Evolutionary conservation across 2,113 vertebrate genomes (phyloP).

Genomic region (Xenus cinereus): DNA sequence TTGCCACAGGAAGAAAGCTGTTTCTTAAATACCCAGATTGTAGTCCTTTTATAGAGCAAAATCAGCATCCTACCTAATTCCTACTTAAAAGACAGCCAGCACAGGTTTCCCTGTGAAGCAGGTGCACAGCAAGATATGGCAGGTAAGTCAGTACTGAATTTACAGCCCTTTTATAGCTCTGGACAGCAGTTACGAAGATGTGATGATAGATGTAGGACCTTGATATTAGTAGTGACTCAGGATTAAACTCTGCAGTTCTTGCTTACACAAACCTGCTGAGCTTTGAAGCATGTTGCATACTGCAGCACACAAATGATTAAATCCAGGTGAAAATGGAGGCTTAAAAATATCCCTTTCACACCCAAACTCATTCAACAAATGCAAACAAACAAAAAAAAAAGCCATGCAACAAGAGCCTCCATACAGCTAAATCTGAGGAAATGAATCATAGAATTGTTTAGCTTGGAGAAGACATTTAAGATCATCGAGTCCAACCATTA

Average conservation of each 20-base stretch:
- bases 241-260: neutral
- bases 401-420: neutral
- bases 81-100: neutral
- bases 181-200: neutral
- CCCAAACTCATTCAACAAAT: neutral
- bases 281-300: neutral
- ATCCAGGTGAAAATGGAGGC: neutral
- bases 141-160: neutral
- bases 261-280: neutral
- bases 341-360: neutral
- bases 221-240: neutral
- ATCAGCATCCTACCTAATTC: neutral
- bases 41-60: neutral
- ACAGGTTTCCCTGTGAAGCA: neutral
- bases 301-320: neutral
- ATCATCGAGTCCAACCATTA: neutral
- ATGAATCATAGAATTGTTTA: neutral
- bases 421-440: neutral
- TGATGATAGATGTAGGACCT: neutral
- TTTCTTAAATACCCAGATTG: neutral
- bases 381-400: too few relatives aligned
- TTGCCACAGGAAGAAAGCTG: neutral
- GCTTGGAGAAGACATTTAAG: neutral
- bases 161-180: neutral
- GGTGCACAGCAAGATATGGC: neutral